These are phyloP conservation scores for Parapristionchus giblindavisi DNA, from an alignment of 2,888 invertebrate genomes.

Conservation along the genomic window DNA sequence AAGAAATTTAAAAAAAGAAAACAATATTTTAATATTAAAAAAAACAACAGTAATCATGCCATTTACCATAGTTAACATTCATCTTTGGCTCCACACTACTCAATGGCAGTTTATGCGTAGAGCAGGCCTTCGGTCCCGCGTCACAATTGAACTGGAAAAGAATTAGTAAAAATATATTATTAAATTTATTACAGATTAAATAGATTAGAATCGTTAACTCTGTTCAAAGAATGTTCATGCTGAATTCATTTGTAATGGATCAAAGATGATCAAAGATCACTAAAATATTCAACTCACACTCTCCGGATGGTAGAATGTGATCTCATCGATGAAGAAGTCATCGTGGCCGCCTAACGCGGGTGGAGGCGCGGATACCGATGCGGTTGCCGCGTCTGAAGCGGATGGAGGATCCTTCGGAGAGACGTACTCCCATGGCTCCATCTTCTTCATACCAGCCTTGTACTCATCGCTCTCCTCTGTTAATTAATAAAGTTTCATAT, in stretches of 20 bases:
- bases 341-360: conserved; percentile 18
- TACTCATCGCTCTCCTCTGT: background rate
- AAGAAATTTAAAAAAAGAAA: too few relatives aligned
- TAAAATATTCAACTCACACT: conserved; percentile 4
- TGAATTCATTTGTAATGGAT: too few relatives aligned
- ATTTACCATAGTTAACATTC: background rate
- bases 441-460: background rate
- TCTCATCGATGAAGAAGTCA: conserved; percentile 34
- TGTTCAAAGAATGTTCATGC: too few relatives aligned
- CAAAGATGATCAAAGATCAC: too few relatives aligned
- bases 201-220: background rate
- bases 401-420: too few relatives aligned
- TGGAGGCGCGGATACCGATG: too few relatives aligned
- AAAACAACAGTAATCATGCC: too few relatives aligned
- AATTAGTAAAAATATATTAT: background rate
- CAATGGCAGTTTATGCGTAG: conserved; percentile 18
- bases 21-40: too few relatives aligned
- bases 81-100: background rate
- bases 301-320: conserved; percentile 34
- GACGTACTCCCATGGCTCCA: background rate
- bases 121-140: background rate
- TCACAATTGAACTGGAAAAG: conserved; percentile 29
- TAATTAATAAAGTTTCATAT: too few relatives aligned
- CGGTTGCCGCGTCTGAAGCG: too few relatives aligned
- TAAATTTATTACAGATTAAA: background rate